phyloP scores from a whole-genome alignment of 2,113 vertebrate species.

The Cinclus cinclus region DNA sequence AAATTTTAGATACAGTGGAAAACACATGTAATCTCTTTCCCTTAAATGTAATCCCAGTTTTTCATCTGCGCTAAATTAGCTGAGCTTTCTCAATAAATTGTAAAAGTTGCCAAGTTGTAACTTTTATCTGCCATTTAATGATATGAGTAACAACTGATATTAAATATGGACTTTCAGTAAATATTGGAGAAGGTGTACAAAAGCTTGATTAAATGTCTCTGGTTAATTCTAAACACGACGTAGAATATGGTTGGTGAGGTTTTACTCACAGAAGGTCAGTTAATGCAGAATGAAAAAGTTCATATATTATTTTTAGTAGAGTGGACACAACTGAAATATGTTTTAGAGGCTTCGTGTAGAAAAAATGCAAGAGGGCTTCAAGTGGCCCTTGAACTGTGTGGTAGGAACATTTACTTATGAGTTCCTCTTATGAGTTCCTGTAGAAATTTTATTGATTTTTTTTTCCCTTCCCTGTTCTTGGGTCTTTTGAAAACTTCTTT shows the following conservation, averaged over 20 bases:
- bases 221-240: background rate
- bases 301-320: background rate
- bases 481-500: background rate
- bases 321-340: background rate
- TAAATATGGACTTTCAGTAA: background rate
- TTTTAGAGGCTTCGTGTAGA: background rate
- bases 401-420: background rate
- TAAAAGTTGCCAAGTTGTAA: background rate
- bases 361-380: background rate
- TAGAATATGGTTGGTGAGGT: background rate
- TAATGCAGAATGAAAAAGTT: background rate
- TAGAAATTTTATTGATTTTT: background rate
- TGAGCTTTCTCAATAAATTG: background rate
- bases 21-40: background rate
- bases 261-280: background rate
- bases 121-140: background rate
- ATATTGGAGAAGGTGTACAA: background rate
- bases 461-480: background rate
- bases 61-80: background rate
- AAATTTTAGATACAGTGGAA: background rate
- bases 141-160: background rate
- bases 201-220: background rate
- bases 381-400: background rate
- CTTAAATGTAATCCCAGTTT: background rate
- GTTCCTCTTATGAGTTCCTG: background rate